A percentile compares a stretch with the other conserved stretches of the same genome.
Conservation (phyloP, 2,113 vertebrate genomes). For the Seriola quinqueradiata region DNA sequence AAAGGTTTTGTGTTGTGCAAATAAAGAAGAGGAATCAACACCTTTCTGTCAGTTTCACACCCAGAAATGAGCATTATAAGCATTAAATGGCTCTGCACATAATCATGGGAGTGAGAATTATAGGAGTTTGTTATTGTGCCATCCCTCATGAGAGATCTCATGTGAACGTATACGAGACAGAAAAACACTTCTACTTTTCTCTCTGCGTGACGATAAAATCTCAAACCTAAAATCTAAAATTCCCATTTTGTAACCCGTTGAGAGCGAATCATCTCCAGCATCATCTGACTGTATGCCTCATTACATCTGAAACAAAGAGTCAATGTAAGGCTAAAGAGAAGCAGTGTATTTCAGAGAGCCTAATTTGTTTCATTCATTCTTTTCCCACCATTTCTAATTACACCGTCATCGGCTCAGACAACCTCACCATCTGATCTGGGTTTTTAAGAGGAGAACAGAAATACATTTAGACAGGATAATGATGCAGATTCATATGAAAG, state of each 20-base stretch:
- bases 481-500: not conserved
- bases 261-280: conserved; percentile 20
- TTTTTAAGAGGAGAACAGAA: not conserved
- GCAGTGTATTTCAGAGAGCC: conserved; percentile 33
- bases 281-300: conserved; percentile 77
- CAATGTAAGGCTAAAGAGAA: conserved; percentile 51
- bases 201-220: not conserved
- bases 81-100: not conserved
- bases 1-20: not conserved
- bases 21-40: not conserved
- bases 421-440: conserved; percentile 44
- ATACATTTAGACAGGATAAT: not conserved
- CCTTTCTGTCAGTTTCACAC: not conserved
- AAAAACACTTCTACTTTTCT: not conserved
- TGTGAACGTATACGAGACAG: not conserved
- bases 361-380: conserved; percentile 55
- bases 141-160: not conserved
- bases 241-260: not conserved
- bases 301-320: conserved; percentile 67
- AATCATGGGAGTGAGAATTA: not conserved
- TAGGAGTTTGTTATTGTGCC: not conserved
- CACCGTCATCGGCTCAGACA: conserved; percentile 13
- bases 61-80: not conserved
- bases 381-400: conserved; percentile 62
- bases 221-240: not conserved